Conservation (phyloP, 2,888 invertebrate genomes). For the Sepioteuthis lessoniana region DNA sequence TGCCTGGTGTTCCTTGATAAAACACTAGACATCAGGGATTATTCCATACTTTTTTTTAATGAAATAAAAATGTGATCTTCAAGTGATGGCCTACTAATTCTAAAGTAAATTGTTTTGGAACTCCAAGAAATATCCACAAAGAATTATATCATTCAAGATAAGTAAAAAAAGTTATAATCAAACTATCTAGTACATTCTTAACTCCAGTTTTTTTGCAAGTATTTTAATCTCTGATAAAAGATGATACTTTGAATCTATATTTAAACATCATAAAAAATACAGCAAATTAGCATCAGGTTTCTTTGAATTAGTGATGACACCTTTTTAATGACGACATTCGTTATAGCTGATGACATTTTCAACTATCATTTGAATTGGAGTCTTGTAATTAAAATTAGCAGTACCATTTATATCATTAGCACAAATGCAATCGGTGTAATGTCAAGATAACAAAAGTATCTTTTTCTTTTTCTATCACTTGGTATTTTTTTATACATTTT, state of each 20-base stretch:
- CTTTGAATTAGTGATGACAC: not conserved
- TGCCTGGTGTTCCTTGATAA: no score
- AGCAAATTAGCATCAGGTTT: not conserved
- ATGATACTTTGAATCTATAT: not conserved
- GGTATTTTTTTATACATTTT: not conserved
- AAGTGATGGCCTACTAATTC: no score
- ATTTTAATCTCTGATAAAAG: not conserved
- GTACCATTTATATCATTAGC: not conserved
- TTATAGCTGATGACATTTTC: not conserved
- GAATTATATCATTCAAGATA: no score
- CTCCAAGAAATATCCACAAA: no score
- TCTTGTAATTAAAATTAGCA: conserved; percentile 9
- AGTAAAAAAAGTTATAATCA: no score
- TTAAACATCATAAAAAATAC: not conserved
- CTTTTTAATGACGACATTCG: not conserved
- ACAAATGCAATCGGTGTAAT: not conserved
- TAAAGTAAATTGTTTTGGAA: no score
- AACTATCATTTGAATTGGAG: not conserved
- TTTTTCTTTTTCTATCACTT: not conserved
- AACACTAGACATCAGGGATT: no score
- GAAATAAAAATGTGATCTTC: no score
- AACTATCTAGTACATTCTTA: no score
- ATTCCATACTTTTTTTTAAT: no score
- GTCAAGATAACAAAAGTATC: not conserved
- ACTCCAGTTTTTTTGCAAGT: not conserved